These are phyloP conservation scores for Trididemnum clinides DNA, from an alignment of 23 tunicate genomes.

Conservation along the genomic window DNA sequence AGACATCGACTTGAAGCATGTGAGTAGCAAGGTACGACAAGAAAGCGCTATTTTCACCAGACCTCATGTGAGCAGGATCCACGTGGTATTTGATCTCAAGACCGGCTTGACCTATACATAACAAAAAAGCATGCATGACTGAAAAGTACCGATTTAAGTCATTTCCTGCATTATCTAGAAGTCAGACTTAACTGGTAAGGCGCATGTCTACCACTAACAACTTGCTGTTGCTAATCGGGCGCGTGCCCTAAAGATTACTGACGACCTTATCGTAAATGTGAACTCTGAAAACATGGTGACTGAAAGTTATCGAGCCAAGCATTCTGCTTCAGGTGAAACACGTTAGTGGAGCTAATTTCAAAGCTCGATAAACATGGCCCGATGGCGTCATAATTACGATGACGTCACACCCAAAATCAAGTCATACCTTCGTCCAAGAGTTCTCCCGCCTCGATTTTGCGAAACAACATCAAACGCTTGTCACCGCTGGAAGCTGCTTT, in stretches of 20 bases:
- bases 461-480: constrained; percentile 26
- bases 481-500: constrained; percentile 14
- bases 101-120: constrained; percentile 66
- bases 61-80: constrained; percentile 75
- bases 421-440: constrained; percentile 60
- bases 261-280: too few species aligned
- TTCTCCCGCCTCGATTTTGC: constrained; percentile 82
- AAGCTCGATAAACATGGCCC: too few species aligned
- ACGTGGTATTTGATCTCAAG: constrained; percentile 71
- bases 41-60: constrained; percentile 63
- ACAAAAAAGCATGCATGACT: too few species aligned
- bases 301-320: too few species aligned
- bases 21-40: constrained; percentile 60
- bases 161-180: too few species aligned
- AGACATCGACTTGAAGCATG: constrained; percentile 77
- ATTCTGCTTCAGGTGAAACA: too few species aligned
- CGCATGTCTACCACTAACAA: not conserved
- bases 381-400: too few species aligned
- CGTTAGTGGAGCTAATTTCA: too few species aligned
- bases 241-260: too few species aligned
- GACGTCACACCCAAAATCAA: not conserved
- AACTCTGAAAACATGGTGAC: too few species aligned
- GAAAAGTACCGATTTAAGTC: too few species aligned
- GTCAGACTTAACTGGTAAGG: not conserved
- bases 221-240: constrained; percentile 3